Evolutionary conservation across 2,888 invertebrate species (phyloP).

Genomic region (Blastobasis lacticolella): DNA sequence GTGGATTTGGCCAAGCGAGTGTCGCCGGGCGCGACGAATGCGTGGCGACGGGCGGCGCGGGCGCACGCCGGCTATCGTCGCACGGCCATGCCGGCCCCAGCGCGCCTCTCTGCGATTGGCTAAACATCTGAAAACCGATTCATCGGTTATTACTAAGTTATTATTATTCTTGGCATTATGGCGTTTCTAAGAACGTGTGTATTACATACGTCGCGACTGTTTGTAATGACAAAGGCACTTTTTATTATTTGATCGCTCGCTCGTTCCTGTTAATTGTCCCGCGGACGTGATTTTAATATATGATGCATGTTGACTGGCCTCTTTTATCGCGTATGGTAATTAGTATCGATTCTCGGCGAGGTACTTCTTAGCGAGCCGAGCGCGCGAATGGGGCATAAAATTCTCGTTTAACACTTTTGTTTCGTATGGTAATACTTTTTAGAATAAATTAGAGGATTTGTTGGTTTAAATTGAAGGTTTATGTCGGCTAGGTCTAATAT

Average conservation of each 20-base stretch:
- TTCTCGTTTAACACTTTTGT: slow-evolving; percentile 15
- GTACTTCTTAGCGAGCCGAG: slow-evolving; percentile 15
- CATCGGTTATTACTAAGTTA: slow-evolving; percentile 32
- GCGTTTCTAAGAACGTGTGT: slow-evolving; percentile 48
- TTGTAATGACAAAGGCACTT: slow-evolving; percentile 65
- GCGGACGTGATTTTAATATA: slow-evolving; percentile 70
- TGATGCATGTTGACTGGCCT: slow-evolving; percentile 59
- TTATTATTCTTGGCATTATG: slow-evolving; percentile 44
- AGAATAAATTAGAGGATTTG: no score
- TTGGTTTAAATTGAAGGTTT: no score
- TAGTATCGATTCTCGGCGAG: slow-evolving; percentile 31
- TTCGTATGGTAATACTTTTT: no score
- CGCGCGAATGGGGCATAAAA: slow-evolving; percentile 34
- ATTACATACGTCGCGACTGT: slow-evolving; percentile 30
- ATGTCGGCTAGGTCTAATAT: no score
- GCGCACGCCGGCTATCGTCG: no score
- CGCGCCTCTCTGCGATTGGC: slow-evolving; percentile 36
- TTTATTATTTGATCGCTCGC: slow-evolving; percentile 67
- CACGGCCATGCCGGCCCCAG: slow-evolving; percentile 41
- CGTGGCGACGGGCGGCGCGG: no score
- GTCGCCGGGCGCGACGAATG: no score
- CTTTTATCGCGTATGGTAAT: slow-evolving; percentile 65
- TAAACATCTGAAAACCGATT: slow-evolving; percentile 38
- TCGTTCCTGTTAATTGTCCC: slow-evolving; percentile 67
- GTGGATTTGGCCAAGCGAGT: no score